Evolutionary conservation across 2,797 vertebrate genomes (phyloP).

Genomic region (Microhierax caerulescens): DNA sequence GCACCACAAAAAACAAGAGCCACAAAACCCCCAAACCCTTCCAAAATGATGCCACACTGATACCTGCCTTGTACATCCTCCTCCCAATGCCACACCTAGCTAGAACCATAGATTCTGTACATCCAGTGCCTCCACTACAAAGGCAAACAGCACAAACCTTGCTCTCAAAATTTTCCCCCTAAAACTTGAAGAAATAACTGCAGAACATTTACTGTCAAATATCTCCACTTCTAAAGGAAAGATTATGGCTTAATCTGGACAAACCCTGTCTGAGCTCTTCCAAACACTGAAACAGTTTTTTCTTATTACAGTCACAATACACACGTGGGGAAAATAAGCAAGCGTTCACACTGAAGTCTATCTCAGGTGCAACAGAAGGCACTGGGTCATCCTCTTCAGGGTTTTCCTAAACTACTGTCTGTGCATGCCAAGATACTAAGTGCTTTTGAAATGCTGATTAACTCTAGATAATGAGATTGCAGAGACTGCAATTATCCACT

Average conservation of each 20-base stretch:
- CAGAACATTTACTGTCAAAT: neutral
- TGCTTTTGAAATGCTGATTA: conserved; percentile 5
- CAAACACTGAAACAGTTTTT: neutral
- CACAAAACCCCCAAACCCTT: neutral
- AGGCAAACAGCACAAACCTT: neutral
- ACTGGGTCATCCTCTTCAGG: neutral
- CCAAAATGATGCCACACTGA: neutral
- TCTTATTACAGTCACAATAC: neutral
- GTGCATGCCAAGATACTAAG: neutral
- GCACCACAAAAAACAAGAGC: neutral
- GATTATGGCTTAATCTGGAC: neutral
- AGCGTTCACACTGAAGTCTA: neutral
- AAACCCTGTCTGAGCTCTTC: neutral
- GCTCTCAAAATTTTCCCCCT: neutral
- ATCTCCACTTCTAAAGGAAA: neutral
- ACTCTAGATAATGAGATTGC: conserved; percentile 13
- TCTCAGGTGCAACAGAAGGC: neutral
- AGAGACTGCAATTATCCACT: neutral
- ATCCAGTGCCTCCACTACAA: neutral
- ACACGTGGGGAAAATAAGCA: rapidly evolving
- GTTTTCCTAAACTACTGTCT: neutral
- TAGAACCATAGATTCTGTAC: neutral
- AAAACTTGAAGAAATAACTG: neutral
- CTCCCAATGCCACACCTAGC: neutral
- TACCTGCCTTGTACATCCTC: neutral